Evolutionary conservation across 2,888 invertebrate genomes (phyloP).

Genomic region (Drosophila mayaguana): DNA sequence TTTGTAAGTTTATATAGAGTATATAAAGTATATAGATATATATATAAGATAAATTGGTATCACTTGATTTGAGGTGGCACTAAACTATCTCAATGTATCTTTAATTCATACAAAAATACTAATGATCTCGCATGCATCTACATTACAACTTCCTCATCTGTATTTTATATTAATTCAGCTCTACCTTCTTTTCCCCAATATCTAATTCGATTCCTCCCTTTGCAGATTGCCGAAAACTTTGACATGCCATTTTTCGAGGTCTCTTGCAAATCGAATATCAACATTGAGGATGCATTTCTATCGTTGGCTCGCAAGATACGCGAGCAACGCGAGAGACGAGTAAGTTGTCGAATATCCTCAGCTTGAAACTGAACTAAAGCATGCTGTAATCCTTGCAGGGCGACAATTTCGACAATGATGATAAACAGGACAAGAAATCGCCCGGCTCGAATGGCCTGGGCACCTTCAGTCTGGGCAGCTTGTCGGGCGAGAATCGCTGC

Average conservation of each 20-base stretch:
- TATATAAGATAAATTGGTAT: too few species aligned
- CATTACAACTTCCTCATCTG: too few species aligned
- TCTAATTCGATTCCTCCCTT: slow-evolving; percentile 44
- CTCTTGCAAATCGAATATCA: slow-evolving; percentile 94
- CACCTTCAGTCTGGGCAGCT: slow-evolving; percentile 84
- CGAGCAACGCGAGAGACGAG: slow-evolving; percentile 91
- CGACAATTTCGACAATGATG: slow-evolving; percentile 85
- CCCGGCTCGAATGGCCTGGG: slow-evolving; percentile 84
- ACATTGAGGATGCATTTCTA: slow-evolving; percentile 93
- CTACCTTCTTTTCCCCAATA: background rate
- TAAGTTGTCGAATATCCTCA: slow-evolving; percentile 66
- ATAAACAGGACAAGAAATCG: slow-evolving; percentile 85
- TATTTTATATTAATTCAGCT: background rate
- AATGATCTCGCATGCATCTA: too few species aligned
- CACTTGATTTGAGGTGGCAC: too few species aligned
- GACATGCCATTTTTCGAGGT: slow-evolving; percentile 96
- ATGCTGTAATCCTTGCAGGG: slow-evolving; percentile 73
- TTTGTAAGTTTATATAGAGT: too few species aligned
- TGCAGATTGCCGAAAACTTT: slow-evolving; percentile 93
- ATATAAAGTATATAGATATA: too few species aligned
- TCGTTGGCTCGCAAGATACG: slow-evolving; percentile 93
- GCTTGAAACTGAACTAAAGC: background rate
- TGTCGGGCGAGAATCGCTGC: slow-evolving; percentile 84
- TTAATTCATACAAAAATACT: too few species aligned
- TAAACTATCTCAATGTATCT: too few species aligned